These are phyloP conservation scores for Cyphotilapia sp. DNA, from an alignment of 2,113 vertebrate genomes.

Conservation along the genomic window DNA sequence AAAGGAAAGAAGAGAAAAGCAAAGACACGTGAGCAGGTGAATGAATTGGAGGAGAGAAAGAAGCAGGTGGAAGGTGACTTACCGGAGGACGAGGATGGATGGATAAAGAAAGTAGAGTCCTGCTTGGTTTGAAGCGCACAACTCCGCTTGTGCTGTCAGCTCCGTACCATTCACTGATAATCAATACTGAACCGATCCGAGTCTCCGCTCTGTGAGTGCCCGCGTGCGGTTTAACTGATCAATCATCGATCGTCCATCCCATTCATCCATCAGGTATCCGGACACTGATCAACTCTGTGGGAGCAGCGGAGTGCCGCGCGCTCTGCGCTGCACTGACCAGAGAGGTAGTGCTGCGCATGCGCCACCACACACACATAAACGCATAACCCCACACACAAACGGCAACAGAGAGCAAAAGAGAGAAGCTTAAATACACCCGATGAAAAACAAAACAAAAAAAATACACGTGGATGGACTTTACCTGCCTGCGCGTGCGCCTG, in stretches of 20 bases:
- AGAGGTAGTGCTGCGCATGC: constrained; percentile 23
- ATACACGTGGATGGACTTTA: neutral
- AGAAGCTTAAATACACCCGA: neutral
- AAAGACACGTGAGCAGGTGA: neutral
- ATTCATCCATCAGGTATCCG: neutral
- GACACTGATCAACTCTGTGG: constrained; percentile 21
- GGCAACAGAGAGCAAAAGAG: neutral
- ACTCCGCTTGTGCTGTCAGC: constrained; percentile 1
- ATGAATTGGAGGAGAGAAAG: neutral
- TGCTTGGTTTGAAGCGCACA: neutral
- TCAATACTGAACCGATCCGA: neutral
- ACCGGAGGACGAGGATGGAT: constrained; percentile 28
- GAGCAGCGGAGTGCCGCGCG: constrained; percentile 20
- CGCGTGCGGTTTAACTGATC: neutral
- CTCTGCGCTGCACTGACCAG: neutral
- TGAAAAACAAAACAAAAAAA: neutral
- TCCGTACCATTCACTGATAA: neutral
- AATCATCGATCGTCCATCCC: neutral
- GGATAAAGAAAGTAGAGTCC: constrained; percentile 47
- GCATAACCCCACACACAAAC: neutral
- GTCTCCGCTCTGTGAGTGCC: neutral
- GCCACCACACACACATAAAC: neutral
- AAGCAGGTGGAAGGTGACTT: constrained; percentile 23
- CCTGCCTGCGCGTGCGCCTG: neutral
- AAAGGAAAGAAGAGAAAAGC: neutral